Evolutionary conservation across 2,888 invertebrate genomes (phyloP).

Genomic region (Chalcis sispes): DNA sequence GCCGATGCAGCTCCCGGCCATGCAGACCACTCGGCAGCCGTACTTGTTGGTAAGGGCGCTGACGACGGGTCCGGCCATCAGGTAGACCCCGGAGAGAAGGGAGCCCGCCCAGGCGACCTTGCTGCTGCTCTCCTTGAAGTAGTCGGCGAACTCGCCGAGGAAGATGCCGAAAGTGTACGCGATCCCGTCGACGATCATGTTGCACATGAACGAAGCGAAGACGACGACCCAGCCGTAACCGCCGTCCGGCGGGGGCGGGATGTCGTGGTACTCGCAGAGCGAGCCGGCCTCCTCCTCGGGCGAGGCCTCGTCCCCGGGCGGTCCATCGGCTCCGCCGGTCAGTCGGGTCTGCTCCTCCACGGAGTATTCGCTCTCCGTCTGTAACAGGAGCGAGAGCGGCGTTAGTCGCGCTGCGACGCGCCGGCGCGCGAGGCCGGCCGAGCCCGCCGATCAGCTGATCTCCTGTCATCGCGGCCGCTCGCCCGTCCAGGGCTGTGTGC

Average conservation of each 20-base stretch:
- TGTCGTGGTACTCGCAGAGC: constrained; percentile 84
- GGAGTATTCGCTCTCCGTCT: constrained; percentile 92
- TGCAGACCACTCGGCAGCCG: constrained; percentile 95
- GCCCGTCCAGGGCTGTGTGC: neutral
- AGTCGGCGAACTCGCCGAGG: constrained; percentile 86
- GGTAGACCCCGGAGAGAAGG: constrained; percentile 95
- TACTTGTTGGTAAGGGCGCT: constrained; percentile 97
- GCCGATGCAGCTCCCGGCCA: constrained; percentile 92
- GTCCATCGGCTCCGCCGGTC: constrained; percentile 82
- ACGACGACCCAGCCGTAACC: constrained; percentile 98
- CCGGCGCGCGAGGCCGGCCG: too few relatives aligned
- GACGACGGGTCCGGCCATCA: constrained; percentile 95
- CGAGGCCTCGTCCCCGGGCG: constrained; percentile 80
- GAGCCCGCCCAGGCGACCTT: constrained; percentile 96
- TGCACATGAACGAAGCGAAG: constrained; percentile 97
- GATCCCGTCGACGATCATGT: constrained; percentile 98
- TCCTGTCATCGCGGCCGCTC: neutral
- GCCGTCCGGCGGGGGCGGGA: constrained; percentile 92
- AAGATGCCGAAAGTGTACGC: constrained; percentile 99
- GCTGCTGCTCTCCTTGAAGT: constrained; percentile 91
- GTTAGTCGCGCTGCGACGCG: too few relatives aligned
- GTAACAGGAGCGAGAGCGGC: constrained; percentile 62
- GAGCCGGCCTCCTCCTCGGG: constrained; percentile 78
- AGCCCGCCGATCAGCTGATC: constrained; percentile 3
- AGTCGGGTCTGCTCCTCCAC: constrained; percentile 90